Evolutionary conservation across 2,888 invertebrate genomes (phyloP).

Genomic region (Acheta domesticus): DNA sequence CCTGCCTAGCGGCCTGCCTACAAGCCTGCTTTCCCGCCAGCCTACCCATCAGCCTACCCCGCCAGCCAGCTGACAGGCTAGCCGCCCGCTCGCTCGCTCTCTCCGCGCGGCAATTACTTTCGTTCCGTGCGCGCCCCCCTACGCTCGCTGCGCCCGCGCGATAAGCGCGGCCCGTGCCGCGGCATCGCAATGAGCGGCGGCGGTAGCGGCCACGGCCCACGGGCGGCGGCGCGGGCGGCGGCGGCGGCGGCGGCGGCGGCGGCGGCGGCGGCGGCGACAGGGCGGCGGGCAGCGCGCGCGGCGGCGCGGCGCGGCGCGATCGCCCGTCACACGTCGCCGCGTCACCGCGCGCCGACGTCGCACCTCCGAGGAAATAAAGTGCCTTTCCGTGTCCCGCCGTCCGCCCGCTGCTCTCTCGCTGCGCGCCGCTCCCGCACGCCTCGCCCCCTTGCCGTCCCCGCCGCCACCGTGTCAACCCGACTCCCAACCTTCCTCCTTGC

Average conservation of each 20-base stretch:
- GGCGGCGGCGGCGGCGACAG: neutral
- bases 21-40: neutral
- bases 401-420: neutral
- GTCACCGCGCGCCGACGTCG: constrained; percentile 18
- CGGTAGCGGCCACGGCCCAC: too few species aligned
- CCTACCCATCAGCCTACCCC: neutral
- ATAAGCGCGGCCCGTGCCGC: constrained; percentile 7
- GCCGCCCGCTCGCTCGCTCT: neutral
- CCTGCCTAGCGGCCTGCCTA: too few species aligned
- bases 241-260: neutral
- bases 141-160: neutral
- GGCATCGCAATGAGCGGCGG: neutral
- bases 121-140: neutral
- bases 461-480: neutral
- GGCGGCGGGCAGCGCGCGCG: neutral
- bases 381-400: constrained; percentile 7
- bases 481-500: neutral
- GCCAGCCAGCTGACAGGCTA: neutral
- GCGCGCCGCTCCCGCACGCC: neutral
- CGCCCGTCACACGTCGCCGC: constrained; percentile 18
- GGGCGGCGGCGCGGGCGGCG: neutral
- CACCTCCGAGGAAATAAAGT: constrained; percentile 11
- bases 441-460: neutral
- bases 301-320: neutral
- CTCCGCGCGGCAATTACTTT: neutral